A percentile compares a stretch with the other conserved stretches of the same genome.
Conservation (phyloP, 92 coral and sea anemone species). For the Epizoanthus scotinus region DNA sequence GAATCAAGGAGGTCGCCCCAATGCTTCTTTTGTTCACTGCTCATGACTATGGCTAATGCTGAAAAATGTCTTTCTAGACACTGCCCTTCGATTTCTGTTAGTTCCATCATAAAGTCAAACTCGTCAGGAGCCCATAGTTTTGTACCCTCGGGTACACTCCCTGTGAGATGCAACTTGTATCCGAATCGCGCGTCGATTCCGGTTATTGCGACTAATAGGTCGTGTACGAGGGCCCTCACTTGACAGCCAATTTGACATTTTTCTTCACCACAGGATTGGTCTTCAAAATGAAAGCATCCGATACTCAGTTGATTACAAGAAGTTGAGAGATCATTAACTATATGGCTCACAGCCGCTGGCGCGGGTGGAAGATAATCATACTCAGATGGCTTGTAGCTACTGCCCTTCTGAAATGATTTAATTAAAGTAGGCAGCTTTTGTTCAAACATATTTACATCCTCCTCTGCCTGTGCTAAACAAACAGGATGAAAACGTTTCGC, state of each 20-base stretch:
- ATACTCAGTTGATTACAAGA: constrained; percentile 33
- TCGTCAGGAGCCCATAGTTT: constrained; percentile 49
- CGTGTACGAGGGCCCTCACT: constrained; percentile 30
- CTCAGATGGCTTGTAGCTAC: neutral
- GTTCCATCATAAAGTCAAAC: constrained; percentile 47
- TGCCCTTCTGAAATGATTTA: neutral
- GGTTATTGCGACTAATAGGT: constrained; percentile 14
- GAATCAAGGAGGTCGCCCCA: constrained; percentile 29
- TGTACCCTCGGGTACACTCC: constrained; percentile 48
- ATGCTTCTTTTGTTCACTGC: neutral
- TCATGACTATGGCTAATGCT: neutral
- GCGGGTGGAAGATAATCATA: constrained; percentile 5
- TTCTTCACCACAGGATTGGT: constrained; percentile 24
- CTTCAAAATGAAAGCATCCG: constrained; percentile 34
- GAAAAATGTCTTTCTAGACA: neutral
- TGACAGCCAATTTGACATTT: constrained; percentile 38
- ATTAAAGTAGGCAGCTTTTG: neutral
- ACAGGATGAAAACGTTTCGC: neutral
- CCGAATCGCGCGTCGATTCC: constrained; percentile 34
- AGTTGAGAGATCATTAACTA: neutral
- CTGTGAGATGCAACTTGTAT: constrained; percentile 17
- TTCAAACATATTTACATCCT: neutral
- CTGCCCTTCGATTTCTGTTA: constrained; percentile 30
- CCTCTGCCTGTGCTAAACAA: neutral
- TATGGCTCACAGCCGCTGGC: neutral